Evolutionary conservation across 2,888 invertebrate species (phyloP).

Genomic region (Sminthurides aquaticus): DNA sequence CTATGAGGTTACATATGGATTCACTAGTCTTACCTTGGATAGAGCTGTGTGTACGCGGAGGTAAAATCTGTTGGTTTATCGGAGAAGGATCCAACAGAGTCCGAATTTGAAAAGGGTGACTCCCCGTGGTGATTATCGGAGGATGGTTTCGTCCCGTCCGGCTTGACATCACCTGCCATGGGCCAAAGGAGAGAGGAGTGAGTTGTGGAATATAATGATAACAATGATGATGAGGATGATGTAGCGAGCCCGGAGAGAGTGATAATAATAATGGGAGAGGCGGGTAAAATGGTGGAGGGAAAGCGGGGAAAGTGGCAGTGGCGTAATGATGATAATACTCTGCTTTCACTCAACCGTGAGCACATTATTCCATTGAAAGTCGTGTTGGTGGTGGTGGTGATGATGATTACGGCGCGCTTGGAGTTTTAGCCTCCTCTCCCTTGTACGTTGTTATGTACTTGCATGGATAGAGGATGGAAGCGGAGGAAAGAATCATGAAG

Average conservation of each 20-base stretch:
- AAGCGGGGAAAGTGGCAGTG: not conserved
- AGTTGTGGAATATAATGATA: no score
- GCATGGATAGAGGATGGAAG: not conserved
- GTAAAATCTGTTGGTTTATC: conserved; percentile 43
- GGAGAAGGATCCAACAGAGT: conserved; percentile 42
- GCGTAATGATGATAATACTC: conserved; percentile 15
- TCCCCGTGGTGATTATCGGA: conserved; percentile 42
- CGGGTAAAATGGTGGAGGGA: not conserved
- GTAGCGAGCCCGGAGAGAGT: not conserved
- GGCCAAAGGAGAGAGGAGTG: no score
- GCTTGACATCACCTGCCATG: conserved; percentile 42
- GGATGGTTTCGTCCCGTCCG: conserved; percentile 33
- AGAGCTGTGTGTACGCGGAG: conserved; percentile 40
- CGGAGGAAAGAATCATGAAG: not conserved
- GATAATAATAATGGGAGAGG: not conserved
- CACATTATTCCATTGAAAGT: conserved; percentile 19
- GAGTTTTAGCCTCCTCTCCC: no score
- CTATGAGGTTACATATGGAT: no score
- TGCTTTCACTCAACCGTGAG: conserved; percentile 9
- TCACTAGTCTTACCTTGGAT: conserved; percentile 38
- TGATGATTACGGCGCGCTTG: not conserved
- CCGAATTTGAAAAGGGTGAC: conserved; percentile 43
- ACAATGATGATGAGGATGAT: conserved; percentile 9
- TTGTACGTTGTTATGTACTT: no score
- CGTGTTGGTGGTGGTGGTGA: not conserved